Conservation (phyloP, 2,888 invertebrate genomes). For the Diarsia brunnea region DNA sequence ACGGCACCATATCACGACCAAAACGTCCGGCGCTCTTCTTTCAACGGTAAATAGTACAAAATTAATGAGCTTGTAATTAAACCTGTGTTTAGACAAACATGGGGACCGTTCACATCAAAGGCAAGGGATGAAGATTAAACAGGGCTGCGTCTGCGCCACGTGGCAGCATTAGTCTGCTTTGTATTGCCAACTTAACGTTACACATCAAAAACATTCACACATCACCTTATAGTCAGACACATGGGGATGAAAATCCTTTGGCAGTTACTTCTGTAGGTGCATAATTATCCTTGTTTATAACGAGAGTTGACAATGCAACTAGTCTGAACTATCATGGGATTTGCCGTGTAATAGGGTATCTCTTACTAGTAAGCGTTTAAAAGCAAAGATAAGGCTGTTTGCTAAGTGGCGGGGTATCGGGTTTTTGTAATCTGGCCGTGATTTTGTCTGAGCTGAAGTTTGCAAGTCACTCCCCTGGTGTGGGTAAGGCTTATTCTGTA, state of each 20-base stretch:
- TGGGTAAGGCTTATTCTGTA: constrained; percentile 36
- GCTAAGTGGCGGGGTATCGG: constrained; percentile 73
- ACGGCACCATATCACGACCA: constrained; percentile 48
- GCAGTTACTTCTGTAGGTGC: constrained; percentile 14
- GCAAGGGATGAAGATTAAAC: constrained; percentile 86
- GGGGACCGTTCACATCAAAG: constrained; percentile 86
- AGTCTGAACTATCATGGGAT: constrained; percentile 88
- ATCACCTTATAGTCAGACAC: constrained; percentile 1
- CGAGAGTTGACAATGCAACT: constrained; percentile 87
- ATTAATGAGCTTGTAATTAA: constrained; percentile 89
- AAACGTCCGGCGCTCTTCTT: constrained; percentile 66
- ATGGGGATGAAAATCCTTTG: constrained; percentile 65
- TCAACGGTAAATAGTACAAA: constrained; percentile 86
- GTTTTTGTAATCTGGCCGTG: constrained; percentile 74
- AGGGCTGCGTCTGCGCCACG: constrained; percentile 88
- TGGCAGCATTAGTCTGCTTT: constrained; percentile 82
- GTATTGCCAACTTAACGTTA: constrained; percentile 66
- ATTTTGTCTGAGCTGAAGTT: constrained; percentile 50
- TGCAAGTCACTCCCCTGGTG: constrained; percentile 61
- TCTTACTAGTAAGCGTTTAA: constrained; percentile 80
- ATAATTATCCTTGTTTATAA: constrained; percentile 68
- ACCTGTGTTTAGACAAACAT: constrained; percentile 87
- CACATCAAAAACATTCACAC: neutral
- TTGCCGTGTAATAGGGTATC: constrained; percentile 85
- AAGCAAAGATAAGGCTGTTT: constrained; percentile 79